Conservation (phyloP, 2,797 vertebrate species). For the Geotrypetes seraphini region DNA sequence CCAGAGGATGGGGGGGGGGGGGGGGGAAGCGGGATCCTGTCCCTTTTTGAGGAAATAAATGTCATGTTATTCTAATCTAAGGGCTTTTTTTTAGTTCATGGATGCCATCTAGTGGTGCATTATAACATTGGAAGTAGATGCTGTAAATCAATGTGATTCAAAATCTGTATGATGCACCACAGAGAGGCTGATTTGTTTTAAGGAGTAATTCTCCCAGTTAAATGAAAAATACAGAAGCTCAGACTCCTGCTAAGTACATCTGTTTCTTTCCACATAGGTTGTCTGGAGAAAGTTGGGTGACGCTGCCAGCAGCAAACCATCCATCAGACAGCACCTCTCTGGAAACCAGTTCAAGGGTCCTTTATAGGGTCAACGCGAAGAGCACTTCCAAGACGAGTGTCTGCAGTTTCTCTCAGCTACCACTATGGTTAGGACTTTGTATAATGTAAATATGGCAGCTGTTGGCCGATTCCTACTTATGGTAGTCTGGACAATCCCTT, state of each 20-base stretch:
- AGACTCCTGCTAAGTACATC: too few relatives aligned
- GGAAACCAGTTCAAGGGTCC: conserved; percentile 97
- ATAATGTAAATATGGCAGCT: conserved; percentile 53
- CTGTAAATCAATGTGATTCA: neutral
- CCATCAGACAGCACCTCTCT: conserved; percentile 87
- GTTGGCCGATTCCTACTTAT: conserved; percentile 29
- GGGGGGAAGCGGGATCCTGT: too few relatives aligned
- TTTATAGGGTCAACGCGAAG: conserved; percentile 48
- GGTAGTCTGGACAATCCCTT: conserved; percentile 33
- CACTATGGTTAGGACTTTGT: conserved; percentile 15
- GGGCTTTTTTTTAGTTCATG: neutral
- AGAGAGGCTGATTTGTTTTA: too few relatives aligned
- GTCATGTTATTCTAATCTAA: too few relatives aligned
- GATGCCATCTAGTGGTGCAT: conserved; percentile 21
- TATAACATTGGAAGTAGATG: conserved; percentile 1
- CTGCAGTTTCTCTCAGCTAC: conserved; percentile 19
- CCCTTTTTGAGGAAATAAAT: too few relatives aligned
- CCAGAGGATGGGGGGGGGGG: too few relatives aligned
- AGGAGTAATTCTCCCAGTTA: neutral
- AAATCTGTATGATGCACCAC: neutral
- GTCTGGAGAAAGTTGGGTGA: conserved; percentile 95
- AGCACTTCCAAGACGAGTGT: conserved; percentile 21
- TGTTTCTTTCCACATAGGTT: conserved; percentile 54
- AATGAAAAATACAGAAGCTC: neutral
- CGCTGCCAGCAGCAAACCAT: conserved; percentile 86